These are phyloP conservation scores for Platycheirus albimanus DNA, from an alignment of 2,888 invertebrate species.

Conservation along the genomic window DNA sequence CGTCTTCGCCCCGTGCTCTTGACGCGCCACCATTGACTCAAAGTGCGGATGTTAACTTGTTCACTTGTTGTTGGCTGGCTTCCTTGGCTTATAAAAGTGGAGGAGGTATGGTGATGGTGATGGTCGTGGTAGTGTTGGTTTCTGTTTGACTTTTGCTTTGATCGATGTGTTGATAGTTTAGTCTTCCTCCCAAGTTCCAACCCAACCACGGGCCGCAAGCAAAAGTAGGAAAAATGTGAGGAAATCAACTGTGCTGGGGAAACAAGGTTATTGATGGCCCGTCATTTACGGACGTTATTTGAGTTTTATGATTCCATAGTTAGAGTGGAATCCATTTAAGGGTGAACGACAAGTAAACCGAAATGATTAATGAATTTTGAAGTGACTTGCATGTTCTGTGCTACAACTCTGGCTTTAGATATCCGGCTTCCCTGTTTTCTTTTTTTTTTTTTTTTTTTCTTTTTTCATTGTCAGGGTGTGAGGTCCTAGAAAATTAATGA, in stretches of 20 bases:
- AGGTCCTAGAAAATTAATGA: conserved; percentile 71
- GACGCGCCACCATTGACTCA: too few species aligned
- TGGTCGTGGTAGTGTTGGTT: conserved; percentile 52
- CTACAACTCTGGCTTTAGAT: conserved; percentile 49
- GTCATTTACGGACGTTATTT: conserved; percentile 74
- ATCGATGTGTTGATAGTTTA: conserved; percentile 74
- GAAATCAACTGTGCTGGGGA: conserved; percentile 58
- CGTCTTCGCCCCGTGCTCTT: background rate
- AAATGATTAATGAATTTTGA: conserved; percentile 82
- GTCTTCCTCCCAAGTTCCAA: conserved; percentile 66
- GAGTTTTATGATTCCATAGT: conserved; percentile 74
- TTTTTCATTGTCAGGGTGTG: conserved; percentile 19
- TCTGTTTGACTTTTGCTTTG: conserved; percentile 72
- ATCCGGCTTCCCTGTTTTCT: conserved; percentile 40
- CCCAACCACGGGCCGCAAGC: conserved; percentile 7
- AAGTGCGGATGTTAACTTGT: conserved; percentile 59
- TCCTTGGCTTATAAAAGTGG: background rate
- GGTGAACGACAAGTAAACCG: conserved; percentile 70
- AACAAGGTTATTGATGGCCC: conserved; percentile 72
- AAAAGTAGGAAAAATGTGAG: conserved; percentile 43
- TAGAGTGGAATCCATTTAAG: conserved; percentile 69
- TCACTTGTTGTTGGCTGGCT: conserved; percentile 63
- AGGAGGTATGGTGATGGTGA: background rate
- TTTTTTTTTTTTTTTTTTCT: conserved; percentile 4
- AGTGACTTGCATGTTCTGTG: conserved; percentile 80